A percentile compares a stretch with the other conserved stretches of the same genome.
These are phyloP conservation scores for Oncopeltus fasciatus DNA, from an alignment of 1,140 invertebrate genomes.

Conservation along the genomic window DNA sequence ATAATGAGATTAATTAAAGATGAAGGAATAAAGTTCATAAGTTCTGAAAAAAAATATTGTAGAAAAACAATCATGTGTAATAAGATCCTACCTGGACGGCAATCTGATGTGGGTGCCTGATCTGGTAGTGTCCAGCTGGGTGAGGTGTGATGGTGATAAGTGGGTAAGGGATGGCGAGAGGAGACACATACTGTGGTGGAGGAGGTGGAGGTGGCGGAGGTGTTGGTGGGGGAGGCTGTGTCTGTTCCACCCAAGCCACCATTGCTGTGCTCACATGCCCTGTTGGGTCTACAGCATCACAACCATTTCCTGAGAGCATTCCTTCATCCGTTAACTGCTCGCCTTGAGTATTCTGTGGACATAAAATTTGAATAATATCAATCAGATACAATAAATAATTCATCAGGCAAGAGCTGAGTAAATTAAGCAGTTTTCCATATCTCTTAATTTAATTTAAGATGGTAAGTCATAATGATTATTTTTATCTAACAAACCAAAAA, in stretches of 20 bases:
- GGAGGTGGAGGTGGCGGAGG: conserved; percentile 11
- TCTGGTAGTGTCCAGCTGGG: neutral
- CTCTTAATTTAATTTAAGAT: too few species aligned
- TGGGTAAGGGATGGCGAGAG: conserved; percentile 36
- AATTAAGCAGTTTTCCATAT: too few species aligned
- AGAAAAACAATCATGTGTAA: neutral
- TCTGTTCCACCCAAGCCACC: conserved; percentile 16
- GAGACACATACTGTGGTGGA: conserved; percentile 37
- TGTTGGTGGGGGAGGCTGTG: neutral
- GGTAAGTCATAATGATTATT: too few species aligned
- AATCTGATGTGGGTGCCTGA: neutral
- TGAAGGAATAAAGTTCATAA: too few species aligned
- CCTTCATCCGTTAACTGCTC: neutral
- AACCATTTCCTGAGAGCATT: neutral
- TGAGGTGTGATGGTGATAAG: conserved; percentile 6
- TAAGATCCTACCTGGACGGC: conserved; percentile 4
- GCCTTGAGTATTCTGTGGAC: neutral
- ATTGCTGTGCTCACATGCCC: conserved; percentile 14
- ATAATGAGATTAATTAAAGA: too few species aligned
- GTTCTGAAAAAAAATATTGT: too few species aligned
- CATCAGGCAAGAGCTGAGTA: too few species aligned
- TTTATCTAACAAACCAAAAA: too few species aligned
- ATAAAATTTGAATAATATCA: too few species aligned
- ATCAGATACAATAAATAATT: too few species aligned
- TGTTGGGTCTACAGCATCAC: neutral